Evolutionary conservation across 2,113 vertebrate species (phyloP).

Genomic region (Callaeas wilsoni): DNA sequence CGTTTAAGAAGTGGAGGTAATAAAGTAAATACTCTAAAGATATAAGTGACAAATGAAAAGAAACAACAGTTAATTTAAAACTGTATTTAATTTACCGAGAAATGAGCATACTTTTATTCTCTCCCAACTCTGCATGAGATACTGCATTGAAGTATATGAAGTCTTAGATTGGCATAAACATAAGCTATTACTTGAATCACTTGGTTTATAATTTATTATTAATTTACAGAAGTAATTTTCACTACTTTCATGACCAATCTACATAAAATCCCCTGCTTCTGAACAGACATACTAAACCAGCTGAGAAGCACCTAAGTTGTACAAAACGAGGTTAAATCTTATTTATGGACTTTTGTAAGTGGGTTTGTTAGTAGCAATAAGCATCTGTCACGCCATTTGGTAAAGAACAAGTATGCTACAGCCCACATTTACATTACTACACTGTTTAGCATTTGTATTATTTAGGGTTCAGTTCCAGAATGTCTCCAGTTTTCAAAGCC

Average conservation of each 20-base stretch:
- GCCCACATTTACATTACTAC: background rate
- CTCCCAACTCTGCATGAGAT: background rate
- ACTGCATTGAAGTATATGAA: background rate
- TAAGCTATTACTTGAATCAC: background rate
- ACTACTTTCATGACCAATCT: background rate
- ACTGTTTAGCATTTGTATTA: background rate
- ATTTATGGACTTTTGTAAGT: background rate
- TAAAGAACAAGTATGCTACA: background rate
- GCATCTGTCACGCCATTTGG: background rate
- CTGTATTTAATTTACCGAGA: background rate
- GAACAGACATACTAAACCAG: background rate
- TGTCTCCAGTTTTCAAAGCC: background rate
- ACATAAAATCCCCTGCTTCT: background rate
- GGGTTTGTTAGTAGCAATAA: background rate
- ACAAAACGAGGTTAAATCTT: background rate
- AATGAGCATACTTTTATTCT: background rate
- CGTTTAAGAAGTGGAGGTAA: background rate
- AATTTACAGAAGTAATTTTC: background rate
- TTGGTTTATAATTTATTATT: background rate
- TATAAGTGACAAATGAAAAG: background rate
- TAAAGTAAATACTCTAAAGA: background rate
- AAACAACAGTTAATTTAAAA: background rate
- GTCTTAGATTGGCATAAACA: background rate
- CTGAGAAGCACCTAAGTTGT: background rate
- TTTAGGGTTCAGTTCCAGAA: background rate